These are phyloP conservation scores for Rhamnusium bicolor DNA, from an alignment of 2,888 invertebrate genomes.

Conservation along the genomic window DNA sequence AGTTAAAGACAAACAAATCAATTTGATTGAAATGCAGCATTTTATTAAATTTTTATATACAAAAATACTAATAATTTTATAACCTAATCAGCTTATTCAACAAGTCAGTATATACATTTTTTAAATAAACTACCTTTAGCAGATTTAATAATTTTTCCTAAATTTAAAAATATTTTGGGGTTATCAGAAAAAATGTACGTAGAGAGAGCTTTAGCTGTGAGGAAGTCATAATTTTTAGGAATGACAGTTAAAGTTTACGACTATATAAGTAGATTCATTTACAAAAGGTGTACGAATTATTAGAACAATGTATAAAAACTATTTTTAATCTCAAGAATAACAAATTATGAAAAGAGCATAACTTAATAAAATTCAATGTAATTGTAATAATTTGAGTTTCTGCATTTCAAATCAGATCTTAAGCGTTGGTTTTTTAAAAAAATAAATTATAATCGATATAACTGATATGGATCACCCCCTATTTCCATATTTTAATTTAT, in stretches of 20 bases:
- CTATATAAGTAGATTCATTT: neutral
- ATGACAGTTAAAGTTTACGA: neutral
- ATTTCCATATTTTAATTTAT: too few species aligned
- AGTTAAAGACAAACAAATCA: neutral
- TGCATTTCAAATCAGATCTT: neutral
- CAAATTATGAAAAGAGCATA: neutral
- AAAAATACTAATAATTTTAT: slow-evolving; percentile 67
- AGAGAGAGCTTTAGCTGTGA: slow-evolving; percentile 16
- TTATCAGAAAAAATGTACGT: slow-evolving; percentile 9
- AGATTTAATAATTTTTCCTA: neutral
- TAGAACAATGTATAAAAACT: neutral
- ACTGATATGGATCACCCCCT: too few species aligned
- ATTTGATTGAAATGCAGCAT: slow-evolving; percentile 49
- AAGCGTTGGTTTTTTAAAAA: neutral
- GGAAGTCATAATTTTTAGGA: neutral
- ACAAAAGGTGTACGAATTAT: neutral
- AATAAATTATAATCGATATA: too few species aligned
- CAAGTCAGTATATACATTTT: slow-evolving; percentile 49
- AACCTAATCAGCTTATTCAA: slow-evolving; percentile 54
- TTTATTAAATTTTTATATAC: slow-evolving; percentile 64
- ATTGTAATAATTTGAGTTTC: neutral
- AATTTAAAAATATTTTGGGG: slow-evolving; percentile 12
- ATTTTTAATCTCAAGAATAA: neutral
- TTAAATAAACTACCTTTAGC: slow-evolving; percentile 6
- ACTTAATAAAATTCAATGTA: neutral